A percentile compares a stretch with the other conserved stretches of the same genome.
These are phyloP conservation scores for Spondyliosoma cantharus DNA, from an alignment of 2,797 vertebrate species.

Conservation along the genomic window DNA sequence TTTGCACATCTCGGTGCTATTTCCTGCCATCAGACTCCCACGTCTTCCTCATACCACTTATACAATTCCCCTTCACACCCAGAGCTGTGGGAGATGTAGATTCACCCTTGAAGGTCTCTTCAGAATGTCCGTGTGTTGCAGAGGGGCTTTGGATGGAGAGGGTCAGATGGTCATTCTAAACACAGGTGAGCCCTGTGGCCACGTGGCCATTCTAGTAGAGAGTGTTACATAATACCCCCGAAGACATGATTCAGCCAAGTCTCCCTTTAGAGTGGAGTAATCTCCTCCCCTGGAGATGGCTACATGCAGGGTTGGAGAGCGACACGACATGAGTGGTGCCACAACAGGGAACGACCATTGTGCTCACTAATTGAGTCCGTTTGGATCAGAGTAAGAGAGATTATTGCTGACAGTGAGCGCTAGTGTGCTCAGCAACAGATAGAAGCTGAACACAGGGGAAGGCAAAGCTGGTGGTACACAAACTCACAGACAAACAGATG, in stretches of 20 bases:
- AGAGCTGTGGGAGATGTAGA: slow-evolving; percentile 28
- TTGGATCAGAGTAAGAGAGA: slow-evolving; percentile 47
- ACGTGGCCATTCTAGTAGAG: slow-evolving; percentile 51
- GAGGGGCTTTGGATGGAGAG: slow-evolving; percentile 41
- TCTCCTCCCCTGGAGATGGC: slow-evolving; percentile 41
- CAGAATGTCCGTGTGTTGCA: slow-evolving; percentile 15
- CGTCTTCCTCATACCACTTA: slow-evolving; percentile 44
- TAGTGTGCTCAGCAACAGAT: slow-evolving; percentile 31
- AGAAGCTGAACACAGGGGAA: slow-evolving; percentile 8
- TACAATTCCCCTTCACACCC: slow-evolving; percentile 30
- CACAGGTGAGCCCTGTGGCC: slow-evolving; percentile 66
- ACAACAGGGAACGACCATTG: slow-evolving; percentile 23
- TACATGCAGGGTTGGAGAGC: slow-evolving; percentile 8
- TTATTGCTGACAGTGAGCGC: slow-evolving; percentile 34
- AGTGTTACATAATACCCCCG: slow-evolving; percentile 63
- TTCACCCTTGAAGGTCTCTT: slow-evolving; percentile 26
- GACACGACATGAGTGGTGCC: slow-evolving; percentile 26
- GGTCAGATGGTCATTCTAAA: slow-evolving; percentile 56
- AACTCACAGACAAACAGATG: slow-evolving; percentile 30
- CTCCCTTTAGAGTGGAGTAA: slow-evolving; percentile 55
- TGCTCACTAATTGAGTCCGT: slow-evolving; percentile 17
- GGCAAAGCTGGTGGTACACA: slow-evolving; percentile 29
- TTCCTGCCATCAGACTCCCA: slow-evolving; percentile 48
- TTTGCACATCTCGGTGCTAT: slow-evolving; percentile 52
- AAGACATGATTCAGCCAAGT: slow-evolving; percentile 71